Base-by-base conservation (phyloP, 2,797 vertebrate genomes). In the Galaxias olidus region DNA sequence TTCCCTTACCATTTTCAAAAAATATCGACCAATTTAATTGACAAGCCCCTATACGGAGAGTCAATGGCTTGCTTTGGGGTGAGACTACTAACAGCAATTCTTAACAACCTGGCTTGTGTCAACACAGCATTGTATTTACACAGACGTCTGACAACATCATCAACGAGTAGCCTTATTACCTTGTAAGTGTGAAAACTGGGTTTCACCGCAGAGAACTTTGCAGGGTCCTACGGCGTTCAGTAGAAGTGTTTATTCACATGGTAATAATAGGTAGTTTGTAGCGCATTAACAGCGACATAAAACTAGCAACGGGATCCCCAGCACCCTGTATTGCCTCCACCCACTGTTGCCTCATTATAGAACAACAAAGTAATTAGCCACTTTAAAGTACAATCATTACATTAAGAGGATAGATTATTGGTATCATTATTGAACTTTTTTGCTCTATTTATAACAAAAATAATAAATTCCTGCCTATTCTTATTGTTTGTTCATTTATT, bases 61-160 rank as follows among this genome's bases (percentile, higher is more conserved):
- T 5, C 10, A 11, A 20, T 11, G 11, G 17, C 11, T 11, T 15
- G 17, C 45, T 18, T 15, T 60, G 8, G 45, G 20, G 46, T 48
- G 8, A 20, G 18, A 14, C 20, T 46, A 49, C 46, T 49, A 61
- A n/a, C n/a, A 49, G 46, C 62, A 44, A 75, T 65, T 74, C 74
- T 63, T 64, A 73, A 57, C 46, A 74, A 75, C 72, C 67, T 42
- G 56, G 47, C 57, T 63, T 41, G 43, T 47, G 59, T 75, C 46
- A 71, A 72, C 60, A 81, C 62, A 8, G 15, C 17, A 45, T 72
- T 65, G 40, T 85, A 72, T 89, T 87, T 77, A 81, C 78, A 75
- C 77, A 85, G 75, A 86, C 76, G 64, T 86, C 82, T 82, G 77
- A 79, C 72, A 76, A 63, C 57, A 20, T 54, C 61, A 57, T 61